Evolutionary conservation across 1,140 invertebrate species (phyloP).

Genomic region (Holotrichia oblita): DNA sequence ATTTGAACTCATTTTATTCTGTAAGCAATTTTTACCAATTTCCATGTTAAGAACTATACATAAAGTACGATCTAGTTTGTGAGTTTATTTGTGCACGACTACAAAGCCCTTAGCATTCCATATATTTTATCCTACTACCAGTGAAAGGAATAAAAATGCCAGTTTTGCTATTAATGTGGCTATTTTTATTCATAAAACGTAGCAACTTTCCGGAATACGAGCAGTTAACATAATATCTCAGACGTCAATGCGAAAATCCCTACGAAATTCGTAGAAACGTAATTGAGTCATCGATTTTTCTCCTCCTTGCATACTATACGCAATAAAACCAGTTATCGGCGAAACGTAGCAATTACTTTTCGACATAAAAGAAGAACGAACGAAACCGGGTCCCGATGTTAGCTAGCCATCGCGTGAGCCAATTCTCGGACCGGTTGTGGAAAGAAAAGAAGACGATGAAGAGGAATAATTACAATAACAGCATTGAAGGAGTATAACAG

Average conservation of each 20-base stretch:
- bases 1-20: no score
- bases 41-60: no score
- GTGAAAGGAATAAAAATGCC: not conserved
- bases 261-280: not conserved
- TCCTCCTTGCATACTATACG: not conserved
- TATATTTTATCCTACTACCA: not conserved
- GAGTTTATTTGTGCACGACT: no score
- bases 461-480: constrained; percentile 20
- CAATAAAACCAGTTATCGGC: constrained; percentile 18
- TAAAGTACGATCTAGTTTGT: no score
- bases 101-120: not conserved
- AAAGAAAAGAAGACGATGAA: constrained; percentile 18
- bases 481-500: not conserved
- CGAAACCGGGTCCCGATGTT: not conserved
- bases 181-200: no score
- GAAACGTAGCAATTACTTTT: not conserved
- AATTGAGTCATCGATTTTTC: not conserved
- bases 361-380: constrained; percentile 17
- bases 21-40: no score
- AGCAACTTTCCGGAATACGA: not conserved
- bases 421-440: not conserved
- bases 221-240: not conserved
- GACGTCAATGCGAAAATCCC: not conserved
- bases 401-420: constrained; percentile 13
- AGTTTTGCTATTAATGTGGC: not conserved